These are phyloP conservation scores for Athalia circularis DNA, from an alignment of 2,888 invertebrate genomes.

Conservation along the genomic window DNA sequence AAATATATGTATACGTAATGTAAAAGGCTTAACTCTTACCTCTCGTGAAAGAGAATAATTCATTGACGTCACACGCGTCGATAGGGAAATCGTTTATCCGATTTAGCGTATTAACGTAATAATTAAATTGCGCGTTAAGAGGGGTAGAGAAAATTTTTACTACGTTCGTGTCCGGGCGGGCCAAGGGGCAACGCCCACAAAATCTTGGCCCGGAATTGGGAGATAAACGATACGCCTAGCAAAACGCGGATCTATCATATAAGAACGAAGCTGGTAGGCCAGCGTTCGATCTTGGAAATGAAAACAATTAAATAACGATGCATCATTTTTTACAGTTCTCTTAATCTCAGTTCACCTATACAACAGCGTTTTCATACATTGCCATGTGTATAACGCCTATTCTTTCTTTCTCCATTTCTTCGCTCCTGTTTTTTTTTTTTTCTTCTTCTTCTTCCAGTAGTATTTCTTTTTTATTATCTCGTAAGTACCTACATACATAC, in stretches of 20 bases:
- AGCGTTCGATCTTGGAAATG: conserved; percentile 24
- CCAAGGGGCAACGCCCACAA: background rate
- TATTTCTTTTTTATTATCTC: background rate
- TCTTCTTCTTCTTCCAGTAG: background rate
- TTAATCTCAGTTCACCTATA: background rate
- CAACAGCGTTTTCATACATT: background rate
- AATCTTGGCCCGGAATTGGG: conserved; percentile 10
- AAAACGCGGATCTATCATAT: conserved; percentile 19
- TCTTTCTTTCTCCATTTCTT: background rate
- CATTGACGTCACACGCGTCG: background rate
- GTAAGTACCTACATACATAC: background rate
- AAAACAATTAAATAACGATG: conserved; percentile 36
- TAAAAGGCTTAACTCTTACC: too few species aligned
- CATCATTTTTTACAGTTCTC: conserved; percentile 25
- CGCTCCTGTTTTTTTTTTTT: too few species aligned
- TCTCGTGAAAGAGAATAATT: too few species aligned
- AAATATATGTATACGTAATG: too few species aligned
- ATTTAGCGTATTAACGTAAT: too few species aligned
- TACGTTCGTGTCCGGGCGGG: too few species aligned
- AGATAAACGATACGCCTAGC: conserved; percentile 12
- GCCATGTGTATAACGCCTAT: background rate
- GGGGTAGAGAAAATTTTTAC: too few species aligned
- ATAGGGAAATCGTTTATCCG: too few species aligned
- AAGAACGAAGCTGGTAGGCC: background rate
- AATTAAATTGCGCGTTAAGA: too few species aligned